phyloP scores from a whole-genome alignment of 2,113 vertebrate species.

The Nycticebus coucang region DNA sequence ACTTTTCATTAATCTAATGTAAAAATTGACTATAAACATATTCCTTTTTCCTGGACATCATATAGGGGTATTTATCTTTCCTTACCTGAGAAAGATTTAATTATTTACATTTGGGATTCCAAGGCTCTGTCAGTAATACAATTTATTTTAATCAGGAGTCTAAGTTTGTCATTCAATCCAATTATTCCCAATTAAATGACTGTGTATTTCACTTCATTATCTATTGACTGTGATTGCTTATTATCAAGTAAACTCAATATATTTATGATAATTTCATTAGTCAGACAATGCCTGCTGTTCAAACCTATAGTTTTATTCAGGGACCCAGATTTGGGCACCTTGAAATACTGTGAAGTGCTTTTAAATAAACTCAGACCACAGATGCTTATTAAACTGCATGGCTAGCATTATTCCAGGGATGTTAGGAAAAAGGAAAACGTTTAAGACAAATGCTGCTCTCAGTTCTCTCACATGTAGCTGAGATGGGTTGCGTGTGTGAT shows the following conservation, averaged over 20 bases:
- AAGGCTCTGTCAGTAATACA: slow-evolving; percentile 64
- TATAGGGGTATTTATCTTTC: slow-evolving; percentile 70
- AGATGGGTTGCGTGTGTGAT: neutral
- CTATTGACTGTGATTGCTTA: slow-evolving; percentile 83
- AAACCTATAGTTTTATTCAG: neutral
- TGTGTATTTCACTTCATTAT: slow-evolving; percentile 83
- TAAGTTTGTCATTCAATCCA: slow-evolving; percentile 73
- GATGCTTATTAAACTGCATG: neutral
- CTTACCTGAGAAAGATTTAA: slow-evolving; percentile 75
- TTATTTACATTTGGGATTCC: slow-evolving; percentile 79
- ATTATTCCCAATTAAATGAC: slow-evolving; percentile 83
- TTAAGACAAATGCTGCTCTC: neutral
- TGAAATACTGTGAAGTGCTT: neutral
- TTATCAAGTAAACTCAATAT: slow-evolving; percentile 84
- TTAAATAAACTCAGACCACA: neutral
- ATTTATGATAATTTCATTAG: slow-evolving; percentile 83
- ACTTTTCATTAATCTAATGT: slow-evolving; percentile 33
- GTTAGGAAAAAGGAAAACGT: neutral
- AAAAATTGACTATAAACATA: neutral
- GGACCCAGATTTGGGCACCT: neutral
- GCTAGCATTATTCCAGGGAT: fast-evolving
- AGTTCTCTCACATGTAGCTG: neutral
- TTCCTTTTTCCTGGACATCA: neutral
- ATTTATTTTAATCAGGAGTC: slow-evolving; percentile 82
- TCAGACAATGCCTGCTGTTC: slow-evolving; percentile 52